phyloP scores from a whole-genome alignment of 2,113 vertebrate genomes.

The Emydocephalus ijimae region DNA sequence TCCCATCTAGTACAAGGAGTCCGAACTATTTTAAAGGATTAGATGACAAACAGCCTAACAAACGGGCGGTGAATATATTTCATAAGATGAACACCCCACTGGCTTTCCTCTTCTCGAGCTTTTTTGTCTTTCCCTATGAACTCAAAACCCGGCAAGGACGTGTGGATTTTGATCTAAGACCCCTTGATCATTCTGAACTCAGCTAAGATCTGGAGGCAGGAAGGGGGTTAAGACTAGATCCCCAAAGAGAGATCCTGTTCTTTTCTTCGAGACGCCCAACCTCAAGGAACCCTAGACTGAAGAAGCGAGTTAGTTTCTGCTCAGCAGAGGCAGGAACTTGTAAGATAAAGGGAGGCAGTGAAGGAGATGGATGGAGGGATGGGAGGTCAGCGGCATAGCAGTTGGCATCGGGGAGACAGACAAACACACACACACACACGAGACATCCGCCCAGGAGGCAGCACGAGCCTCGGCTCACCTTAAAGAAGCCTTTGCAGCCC shows the following conservation, averaged over 20 bases:
- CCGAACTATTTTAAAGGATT: not conserved
- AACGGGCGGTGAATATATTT: not conserved
- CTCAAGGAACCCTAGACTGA: not conserved
- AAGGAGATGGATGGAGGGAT: not conserved
- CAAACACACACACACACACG: no score
- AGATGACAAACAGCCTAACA: not conserved
- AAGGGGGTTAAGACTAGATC: not conserved
- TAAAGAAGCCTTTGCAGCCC: conserved; percentile 95
- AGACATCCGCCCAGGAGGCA: not conserved
- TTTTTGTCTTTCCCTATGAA: not conserved
- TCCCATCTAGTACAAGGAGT: not conserved
- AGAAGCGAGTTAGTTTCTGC: not conserved
- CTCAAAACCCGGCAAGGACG: not conserved
- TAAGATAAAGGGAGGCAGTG: not conserved
- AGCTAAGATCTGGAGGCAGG: not conserved
- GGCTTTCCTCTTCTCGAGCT: not conserved
- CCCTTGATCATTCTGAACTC: not conserved
- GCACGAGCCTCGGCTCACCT: conserved; percentile 71
- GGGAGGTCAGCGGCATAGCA: not conserved
- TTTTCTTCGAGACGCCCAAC: not conserved
- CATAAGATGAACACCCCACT: not conserved
- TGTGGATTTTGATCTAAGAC: not conserved
- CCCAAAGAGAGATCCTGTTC: not conserved
- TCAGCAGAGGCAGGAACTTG: not conserved
- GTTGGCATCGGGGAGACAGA: not conserved